Conservation (phyloP, 2,888 invertebrate species). For the Homarus gammarus region DNA sequence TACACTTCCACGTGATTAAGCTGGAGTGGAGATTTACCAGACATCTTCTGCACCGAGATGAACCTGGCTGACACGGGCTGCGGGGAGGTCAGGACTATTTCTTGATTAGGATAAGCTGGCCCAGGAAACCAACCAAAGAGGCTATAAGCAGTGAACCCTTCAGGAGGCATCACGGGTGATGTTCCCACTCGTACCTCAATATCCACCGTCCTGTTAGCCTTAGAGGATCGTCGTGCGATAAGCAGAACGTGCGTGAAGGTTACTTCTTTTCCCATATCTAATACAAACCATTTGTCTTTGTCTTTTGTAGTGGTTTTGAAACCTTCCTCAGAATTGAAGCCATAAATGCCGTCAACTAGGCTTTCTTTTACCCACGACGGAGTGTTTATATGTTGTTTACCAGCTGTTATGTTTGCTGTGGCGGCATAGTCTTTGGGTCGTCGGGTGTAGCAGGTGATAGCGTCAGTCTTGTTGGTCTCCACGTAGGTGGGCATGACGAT, state of each 20-base stretch:
- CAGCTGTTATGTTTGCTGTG: neutral
- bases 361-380: neutral
- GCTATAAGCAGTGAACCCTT: neutral
- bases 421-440: neutral
- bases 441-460: neutral
- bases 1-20: neutral
- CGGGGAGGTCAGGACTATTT: neutral
- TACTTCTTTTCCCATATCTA: neutral
- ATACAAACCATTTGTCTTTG: neutral
- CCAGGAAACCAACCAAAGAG: constrained; percentile 6
- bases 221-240: neutral
- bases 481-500: constrained; percentile 10
- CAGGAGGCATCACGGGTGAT: neutral
- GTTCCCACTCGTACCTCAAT: constrained; percentile 8
- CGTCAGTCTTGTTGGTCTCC: neutral
- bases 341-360: constrained; percentile 7
- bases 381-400: neutral
- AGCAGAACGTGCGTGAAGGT: neutral
- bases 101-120: neutral
- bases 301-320: neutral
- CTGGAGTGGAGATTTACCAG: neutral
- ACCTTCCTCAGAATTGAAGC: neutral
- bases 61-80: neutral
- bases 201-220: neutral
- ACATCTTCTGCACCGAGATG: constrained; percentile 1